These are phyloP conservation scores for Andrena praecox DNA, from an alignment of 2,888 invertebrate species.

Conservation along the genomic window DNA sequence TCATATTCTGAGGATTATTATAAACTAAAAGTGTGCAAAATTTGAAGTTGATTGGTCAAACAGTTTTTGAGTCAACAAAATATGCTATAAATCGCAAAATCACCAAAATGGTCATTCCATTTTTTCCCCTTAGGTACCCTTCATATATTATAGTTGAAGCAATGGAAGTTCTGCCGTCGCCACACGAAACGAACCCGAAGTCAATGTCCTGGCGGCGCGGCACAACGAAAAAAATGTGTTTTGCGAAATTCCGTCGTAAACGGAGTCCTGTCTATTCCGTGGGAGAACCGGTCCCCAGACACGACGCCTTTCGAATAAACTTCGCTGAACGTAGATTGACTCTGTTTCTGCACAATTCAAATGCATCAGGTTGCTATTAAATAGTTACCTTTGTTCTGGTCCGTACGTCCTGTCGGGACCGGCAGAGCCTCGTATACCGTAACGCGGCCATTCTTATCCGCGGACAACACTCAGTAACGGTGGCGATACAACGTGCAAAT, in stretches of 20 bases:
- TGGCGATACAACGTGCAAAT: neutral
- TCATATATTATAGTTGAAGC: no score
- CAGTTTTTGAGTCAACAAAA: no score
- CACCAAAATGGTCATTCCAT: no score
- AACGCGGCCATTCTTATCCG: conserved; percentile 7
- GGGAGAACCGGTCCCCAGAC: conserved; percentile 65
- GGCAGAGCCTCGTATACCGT: neutral
- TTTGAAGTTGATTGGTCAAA: no score
- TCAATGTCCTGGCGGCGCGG: conserved; percentile 9
- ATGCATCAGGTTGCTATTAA: conserved; percentile 38
- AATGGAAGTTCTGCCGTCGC: no score
- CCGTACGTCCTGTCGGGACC: conserved; percentile 5
- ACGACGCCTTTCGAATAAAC: conserved; percentile 58
- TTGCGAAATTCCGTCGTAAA: conserved; percentile 65
- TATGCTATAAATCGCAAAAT: no score
- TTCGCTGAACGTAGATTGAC: conserved; percentile 38
- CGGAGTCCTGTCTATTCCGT: conserved; percentile 47
- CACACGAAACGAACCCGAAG: neutral
- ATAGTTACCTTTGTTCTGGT: conserved; percentile 44
- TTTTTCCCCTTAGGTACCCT: no score
- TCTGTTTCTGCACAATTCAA: conserved; percentile 53
- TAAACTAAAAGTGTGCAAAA: no score
- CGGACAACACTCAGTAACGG: conserved; percentile 2
- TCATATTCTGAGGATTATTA: no score
- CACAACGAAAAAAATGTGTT: conserved; percentile 26